phyloP scores from a whole-genome alignment of 2,113 vertebrate species.

The Hippoglossus stenolepis region DNA sequence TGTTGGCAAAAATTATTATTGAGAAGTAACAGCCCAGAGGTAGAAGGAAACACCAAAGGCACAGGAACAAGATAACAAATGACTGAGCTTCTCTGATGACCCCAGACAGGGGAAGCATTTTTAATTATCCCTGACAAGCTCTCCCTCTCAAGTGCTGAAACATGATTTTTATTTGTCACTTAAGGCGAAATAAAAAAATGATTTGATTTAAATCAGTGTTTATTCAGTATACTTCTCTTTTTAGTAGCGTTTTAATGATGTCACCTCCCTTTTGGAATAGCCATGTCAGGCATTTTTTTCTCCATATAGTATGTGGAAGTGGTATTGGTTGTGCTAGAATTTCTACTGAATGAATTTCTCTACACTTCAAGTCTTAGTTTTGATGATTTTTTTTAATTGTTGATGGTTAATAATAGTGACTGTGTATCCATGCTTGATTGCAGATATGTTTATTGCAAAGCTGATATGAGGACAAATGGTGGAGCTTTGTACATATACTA shows the following conservation, averaged over 20 bases:
- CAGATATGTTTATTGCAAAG: not conserved
- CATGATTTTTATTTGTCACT: too few relatives aligned
- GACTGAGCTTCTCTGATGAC: not conserved
- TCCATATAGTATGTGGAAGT: too few relatives aligned
- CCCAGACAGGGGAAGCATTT: not conserved
- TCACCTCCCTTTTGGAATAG: too few relatives aligned
- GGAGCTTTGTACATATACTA: too few relatives aligned
- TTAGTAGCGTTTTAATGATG: not conserved
- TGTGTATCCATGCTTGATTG: not conserved
- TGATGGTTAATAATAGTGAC: not conserved
- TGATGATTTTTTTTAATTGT: too few relatives aligned
- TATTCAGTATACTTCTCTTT: not conserved
- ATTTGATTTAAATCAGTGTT: not conserved
- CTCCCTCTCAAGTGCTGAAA: too few relatives aligned
- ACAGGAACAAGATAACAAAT: not conserved
- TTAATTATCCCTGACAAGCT: not conserved
- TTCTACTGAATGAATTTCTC: not conserved
- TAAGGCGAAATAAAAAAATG: too few relatives aligned
- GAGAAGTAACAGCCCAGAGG: not conserved
- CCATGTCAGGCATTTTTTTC: too few relatives aligned
- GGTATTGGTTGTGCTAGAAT: not conserved
- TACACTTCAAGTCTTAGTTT: too few relatives aligned
- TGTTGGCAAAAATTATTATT: not conserved
- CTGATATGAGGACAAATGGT: not conserved
- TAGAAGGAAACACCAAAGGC: not conserved